Percentiles rank a stretch among this genome's conserved stretches.
phyloP scores from a whole-genome alignment of 2,113 vertebrate species.

The Sander vitreus region DNA sequence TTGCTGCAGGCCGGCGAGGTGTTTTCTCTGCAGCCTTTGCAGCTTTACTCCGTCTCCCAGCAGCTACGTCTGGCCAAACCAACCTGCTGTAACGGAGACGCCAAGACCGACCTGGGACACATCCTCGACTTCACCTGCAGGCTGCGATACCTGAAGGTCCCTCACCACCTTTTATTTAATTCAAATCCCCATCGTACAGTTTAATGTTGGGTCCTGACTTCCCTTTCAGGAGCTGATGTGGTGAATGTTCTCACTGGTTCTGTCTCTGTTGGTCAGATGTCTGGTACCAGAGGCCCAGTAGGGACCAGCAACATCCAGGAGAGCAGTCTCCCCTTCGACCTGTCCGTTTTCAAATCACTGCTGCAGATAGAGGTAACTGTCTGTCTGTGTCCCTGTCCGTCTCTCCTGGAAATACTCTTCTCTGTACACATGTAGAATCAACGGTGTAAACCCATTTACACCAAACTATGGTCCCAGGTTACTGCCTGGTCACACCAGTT shows the following conservation, averaged over 20 bases:
- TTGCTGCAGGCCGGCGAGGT: slow-evolving; percentile 92
- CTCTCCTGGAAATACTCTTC: not conserved
- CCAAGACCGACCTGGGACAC: slow-evolving; percentile 96
- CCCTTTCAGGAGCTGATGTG: not conserved
- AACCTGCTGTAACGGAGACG: slow-evolving; percentile 92
- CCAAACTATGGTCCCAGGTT: not conserved
- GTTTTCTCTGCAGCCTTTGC: slow-evolving; percentile 91
- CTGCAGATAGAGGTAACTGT: slow-evolving; percentile 93
- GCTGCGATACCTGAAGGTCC: slow-evolving; percentile 95
- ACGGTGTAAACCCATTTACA: not conserved
- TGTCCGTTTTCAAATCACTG: slow-evolving; percentile 96
- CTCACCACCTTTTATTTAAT: not conserved
- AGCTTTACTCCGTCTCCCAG: slow-evolving; percentile 93
- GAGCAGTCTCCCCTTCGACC: slow-evolving; percentile 90
- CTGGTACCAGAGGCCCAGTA: slow-evolving; percentile 89
- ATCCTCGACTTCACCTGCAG: slow-evolving; percentile 98
- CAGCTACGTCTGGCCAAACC: slow-evolving; percentile 93
- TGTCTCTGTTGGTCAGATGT: slow-evolving; percentile 83
- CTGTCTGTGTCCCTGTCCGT: not conserved
- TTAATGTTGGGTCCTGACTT: not conserved
- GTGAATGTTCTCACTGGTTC: not conserved
- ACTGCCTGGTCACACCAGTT: not conserved
- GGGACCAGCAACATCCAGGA: slow-evolving; percentile 97
- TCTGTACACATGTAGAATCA: not conserved
- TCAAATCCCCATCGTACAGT: not conserved